Evolutionary conservation across 64 coral and sea anemone species (phyloP), one percentile per base, ranked within the genome.

Genomic region (Pocillopora verrucosa): DNA sequence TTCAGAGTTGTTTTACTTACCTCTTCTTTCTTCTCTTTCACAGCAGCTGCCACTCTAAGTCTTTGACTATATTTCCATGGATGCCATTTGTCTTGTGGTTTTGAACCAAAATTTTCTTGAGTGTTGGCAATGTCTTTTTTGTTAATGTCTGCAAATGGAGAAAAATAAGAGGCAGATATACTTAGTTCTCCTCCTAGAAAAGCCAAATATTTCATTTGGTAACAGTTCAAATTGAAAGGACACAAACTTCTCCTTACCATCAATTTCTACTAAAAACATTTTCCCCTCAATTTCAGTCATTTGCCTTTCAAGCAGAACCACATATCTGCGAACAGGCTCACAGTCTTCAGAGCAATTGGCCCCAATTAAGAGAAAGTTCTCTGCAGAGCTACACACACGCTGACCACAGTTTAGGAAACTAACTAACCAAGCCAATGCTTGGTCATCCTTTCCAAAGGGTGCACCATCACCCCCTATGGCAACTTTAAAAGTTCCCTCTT

Each of bases 21-120:
- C 59, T 93, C 13, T 25, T 81, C 59, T 89, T 93, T 93, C 26
- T 82, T 88, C 34, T 88, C 72, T 58, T 41, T 62, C 15, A 94
- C 92, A 35, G 67, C 87, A 76, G 36, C 45, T 77, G 79, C 93
- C 24, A 80, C 83, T 87, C 76, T 87, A 9, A 87, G 20, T 73
- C 93, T 75, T 35, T 84, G n/a, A 36, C 57, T 76, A 30, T 94
- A 94, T 24, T 73, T 89, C 87, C 79, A 91, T 22, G 88, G 88
- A 56, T 95, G 80, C 89, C 93, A 95, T 65, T 91, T 95, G 60
- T 76, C 34, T 17, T 79, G 7, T 60, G 30, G 26, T n/a, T 57
- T 67, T 56, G 19, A n/a, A 38, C 89, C 88, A 94, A 81, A 91
- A 16, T 10, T 91, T 56, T 75, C 20, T 61, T 75, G 24, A 9